Conservation (phyloP, 2,888 invertebrate species). For the Amphipoea lucens region DNA sequence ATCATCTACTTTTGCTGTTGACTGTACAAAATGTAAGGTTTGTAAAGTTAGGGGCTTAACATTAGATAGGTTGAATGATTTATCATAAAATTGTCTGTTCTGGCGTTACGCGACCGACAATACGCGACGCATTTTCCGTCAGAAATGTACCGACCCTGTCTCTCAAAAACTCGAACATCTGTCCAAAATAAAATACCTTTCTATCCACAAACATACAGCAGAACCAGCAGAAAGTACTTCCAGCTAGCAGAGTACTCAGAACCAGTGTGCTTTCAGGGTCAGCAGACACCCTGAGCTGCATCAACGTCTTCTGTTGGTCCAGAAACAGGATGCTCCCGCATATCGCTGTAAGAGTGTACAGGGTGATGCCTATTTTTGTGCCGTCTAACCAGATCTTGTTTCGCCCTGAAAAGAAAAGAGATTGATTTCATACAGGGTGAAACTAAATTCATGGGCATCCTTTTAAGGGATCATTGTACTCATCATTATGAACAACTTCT, state of each 20-base stretch:
- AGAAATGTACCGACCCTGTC: not conserved
- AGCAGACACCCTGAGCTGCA: constrained; percentile 72
- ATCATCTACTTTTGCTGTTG: no score
- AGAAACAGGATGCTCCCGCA: constrained; percentile 82
- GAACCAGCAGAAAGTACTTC: constrained; percentile 69
- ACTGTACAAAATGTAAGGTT: no score
- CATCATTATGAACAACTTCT: no score
- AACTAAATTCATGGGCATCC: no score
- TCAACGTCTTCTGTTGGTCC: constrained; percentile 79
- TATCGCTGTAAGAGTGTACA: constrained; percentile 76
- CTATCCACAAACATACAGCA: constrained; percentile 74
- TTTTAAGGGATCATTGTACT: no score
- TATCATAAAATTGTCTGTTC: no score
- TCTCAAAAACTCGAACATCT: not conserved
- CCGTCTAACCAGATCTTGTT: constrained; percentile 82
- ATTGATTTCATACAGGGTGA: not conserved
- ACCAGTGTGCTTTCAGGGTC: constrained; percentile 77
- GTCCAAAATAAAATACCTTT: constrained; percentile 70
- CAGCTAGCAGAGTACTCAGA: constrained; percentile 72
- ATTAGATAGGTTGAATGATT: no score
- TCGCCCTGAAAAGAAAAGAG: constrained; percentile 71
- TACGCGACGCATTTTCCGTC: no score
- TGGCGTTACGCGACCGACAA: no score
- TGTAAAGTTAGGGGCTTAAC: no score
- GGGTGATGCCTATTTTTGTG: constrained; percentile 77